phyloP scores from a whole-genome alignment of 2,888 invertebrate genomes.

The Acrocera orbiculus region DNA sequence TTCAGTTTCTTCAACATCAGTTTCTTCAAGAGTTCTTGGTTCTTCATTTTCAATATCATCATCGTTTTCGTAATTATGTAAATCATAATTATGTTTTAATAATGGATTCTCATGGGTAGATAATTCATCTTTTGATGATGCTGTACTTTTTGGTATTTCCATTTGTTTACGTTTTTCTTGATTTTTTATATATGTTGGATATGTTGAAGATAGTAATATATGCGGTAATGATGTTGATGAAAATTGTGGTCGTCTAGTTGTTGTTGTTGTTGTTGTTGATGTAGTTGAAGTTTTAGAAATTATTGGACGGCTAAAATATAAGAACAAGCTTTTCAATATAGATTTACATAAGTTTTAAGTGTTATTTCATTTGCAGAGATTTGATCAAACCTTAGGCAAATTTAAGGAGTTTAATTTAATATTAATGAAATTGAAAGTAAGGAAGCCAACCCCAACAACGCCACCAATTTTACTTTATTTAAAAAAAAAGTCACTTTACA shows the following conservation, averaged over 20 bases:
- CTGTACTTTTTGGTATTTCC: conserved; percentile 3
- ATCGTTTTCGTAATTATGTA: conserved; percentile 6
- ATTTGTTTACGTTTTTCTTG: conserved; percentile 1
- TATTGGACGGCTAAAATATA: conserved; percentile 24
- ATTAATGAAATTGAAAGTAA: too few relatives aligned
- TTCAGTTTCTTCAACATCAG: conserved; percentile 1
- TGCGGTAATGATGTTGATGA: conserved; percentile 24
- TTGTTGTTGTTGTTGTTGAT: conserved; percentile 21
- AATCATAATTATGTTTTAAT: conserved; percentile 4
- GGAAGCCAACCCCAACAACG: too few relatives aligned
- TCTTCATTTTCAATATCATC: conserved; percentile 11
- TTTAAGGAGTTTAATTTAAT: too few relatives aligned
- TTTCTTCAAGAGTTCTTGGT: conserved; percentile 1
- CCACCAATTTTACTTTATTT: too few relatives aligned
- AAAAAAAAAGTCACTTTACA: too few relatives aligned
- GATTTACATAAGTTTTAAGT: too few relatives aligned
- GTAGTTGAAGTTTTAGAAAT: too few relatives aligned
- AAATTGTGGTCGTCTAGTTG: conserved; percentile 17
- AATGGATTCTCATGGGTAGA: conserved; percentile 2
- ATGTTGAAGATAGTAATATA: conserved; percentile 21
- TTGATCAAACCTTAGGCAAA: too few relatives aligned
- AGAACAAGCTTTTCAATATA: background rate
- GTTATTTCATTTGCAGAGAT: too few relatives aligned
- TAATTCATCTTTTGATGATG: conserved; percentile 5
- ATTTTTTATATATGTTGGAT: conserved; percentile 16